Percentiles rank a stretch among this genome's conserved stretches.
These are phyloP conservation scores for Nudaria mundana DNA, from an alignment of 2,888 invertebrate species.

Conservation along the genomic window DNA sequence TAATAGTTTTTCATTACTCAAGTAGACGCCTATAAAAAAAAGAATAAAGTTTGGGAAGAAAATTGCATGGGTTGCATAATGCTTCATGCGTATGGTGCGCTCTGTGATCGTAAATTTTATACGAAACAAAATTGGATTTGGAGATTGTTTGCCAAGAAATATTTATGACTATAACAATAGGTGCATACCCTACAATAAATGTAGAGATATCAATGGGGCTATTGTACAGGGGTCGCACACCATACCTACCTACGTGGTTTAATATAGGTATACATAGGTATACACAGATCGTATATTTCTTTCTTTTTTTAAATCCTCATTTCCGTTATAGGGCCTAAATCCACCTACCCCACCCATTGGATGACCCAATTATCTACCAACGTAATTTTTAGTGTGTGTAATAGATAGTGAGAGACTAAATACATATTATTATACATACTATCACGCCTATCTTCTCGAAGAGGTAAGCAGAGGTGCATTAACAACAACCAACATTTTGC, in stretches of 20 bases:
- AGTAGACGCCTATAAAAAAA: conserved; percentile 73
- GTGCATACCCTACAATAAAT: conserved; percentile 21
- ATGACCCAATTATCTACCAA: too few species aligned
- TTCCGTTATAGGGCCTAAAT: too few species aligned
- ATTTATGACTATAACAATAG: conserved; percentile 50
- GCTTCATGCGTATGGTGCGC: conserved; percentile 47
- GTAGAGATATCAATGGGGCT: conserved; percentile 6
- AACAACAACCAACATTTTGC: too few species aligned
- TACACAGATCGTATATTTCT: too few species aligned
- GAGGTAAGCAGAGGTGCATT: too few species aligned
- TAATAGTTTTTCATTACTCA: conserved; percentile 80
- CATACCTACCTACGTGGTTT: background rate
- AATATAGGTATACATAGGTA: background rate
- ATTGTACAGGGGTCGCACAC: background rate
- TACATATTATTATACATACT: too few species aligned
- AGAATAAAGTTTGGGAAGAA: conserved; percentile 70
- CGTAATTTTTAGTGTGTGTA: too few species aligned
- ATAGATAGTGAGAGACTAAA: too few species aligned
- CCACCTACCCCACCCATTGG: too few species aligned
- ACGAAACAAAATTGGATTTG: conserved; percentile 57
- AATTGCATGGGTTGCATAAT: conserved; percentile 77
- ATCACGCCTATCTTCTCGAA: too few species aligned
- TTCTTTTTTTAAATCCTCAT: too few species aligned
- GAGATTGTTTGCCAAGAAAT: conserved; percentile 48
- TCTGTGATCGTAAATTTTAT: conserved; percentile 56